Base-by-base conservation (phyloP, 2,113 vertebrate species). In the Gobio gobio region DNA sequence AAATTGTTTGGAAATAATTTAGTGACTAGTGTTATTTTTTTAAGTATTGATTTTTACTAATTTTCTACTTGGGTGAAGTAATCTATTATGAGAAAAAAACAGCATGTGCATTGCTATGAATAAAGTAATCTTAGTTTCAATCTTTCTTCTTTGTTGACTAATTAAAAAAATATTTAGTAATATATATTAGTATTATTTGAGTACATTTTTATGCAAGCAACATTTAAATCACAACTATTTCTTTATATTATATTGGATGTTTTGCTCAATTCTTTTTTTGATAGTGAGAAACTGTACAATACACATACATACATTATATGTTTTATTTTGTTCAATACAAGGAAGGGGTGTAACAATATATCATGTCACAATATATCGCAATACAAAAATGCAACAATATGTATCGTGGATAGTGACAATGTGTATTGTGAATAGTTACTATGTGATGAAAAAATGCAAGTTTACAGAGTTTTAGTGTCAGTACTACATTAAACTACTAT, bases 1-100 rank as follows among this genome's bases (percentile, higher is more conserved):
- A 51, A 81, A 81, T 81, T 81, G 66, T 81, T 81, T 81, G 78
- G 78, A 81, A 81, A 51, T 81, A 81, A 81, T 81, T 29, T 64
- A 20, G 58, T 64, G 36, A 2, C 58, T 26, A 10, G 40, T 33
- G 45, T 66, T 68, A 7, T 81, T 78, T 59, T 78, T 80, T 26
- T 26, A 59, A 45, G 40, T 10, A 63, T 26, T 22, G 3, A 51
- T 61, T 47, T 70, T 58, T 20, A 6, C 6, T 1, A 4, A 20
- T 47, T n/a, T 49, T 81, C 61, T 8, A 29, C n/a, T 66, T 58
- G 29, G 18, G 16, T 51, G 10, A 45, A 63, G 20, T 20, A 10
- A 33, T 51, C 18, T 51, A 66, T 66, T 81, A 22, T 33, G 10
- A 49, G 13, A 45, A 13, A 49, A 26, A 29, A 29, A 47, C 22